Evolutionary conservation across 2,113 vertebrate genomes (phyloP), one percentile per base, ranked within the genome.

Genomic region (Cranoglanis bouderius): DNA sequence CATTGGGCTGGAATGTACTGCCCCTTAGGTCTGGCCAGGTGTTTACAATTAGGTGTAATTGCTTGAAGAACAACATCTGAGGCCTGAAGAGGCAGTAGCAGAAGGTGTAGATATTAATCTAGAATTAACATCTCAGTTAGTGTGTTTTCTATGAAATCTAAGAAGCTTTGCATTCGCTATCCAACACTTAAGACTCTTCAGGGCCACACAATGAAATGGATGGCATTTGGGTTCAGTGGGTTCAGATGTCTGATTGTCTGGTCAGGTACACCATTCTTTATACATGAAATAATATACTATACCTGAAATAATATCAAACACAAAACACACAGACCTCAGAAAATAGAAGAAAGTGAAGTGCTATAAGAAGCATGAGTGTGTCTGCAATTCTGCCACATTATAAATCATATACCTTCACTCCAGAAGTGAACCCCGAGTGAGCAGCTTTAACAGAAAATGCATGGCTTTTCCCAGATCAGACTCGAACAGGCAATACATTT

Each of bases 261-360:
- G 43, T 43, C 21, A 43, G 72, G 72, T 43, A 26, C 18, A 32
- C 29, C 13, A 51, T 12, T 18, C 51, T 81, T 55, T 55, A 32
- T 55, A 19, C n/a, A 82, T 55, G n/a, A n/a, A n/a, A n/a, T n/a
- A n/a, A n/a, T n/a, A 29, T 14, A 51, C 26, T 78, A 14, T n/a
- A 16, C 12, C 46, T 80, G 46, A 81, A n/a, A 53, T 53, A n/a
- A 19, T 32, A 29, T 55, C 29, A 81, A 80, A 32, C 46, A 51
- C 83, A 91, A 89, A 78, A 72, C 75, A 85, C 67, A 91, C n/a
- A 75, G 57, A 88, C 87, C 16, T 78, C 38, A 55, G 86, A 90
- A 74, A 81, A 18, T 63, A 63, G 61, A 83, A 88, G 87, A 89
- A 59, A 81, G 85, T 74, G 35, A 80, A 75, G 81, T 63, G 51